Conservation (phyloP, 2,113 vertebrate species). For the Mesembrinibis cayennensis region DNA sequence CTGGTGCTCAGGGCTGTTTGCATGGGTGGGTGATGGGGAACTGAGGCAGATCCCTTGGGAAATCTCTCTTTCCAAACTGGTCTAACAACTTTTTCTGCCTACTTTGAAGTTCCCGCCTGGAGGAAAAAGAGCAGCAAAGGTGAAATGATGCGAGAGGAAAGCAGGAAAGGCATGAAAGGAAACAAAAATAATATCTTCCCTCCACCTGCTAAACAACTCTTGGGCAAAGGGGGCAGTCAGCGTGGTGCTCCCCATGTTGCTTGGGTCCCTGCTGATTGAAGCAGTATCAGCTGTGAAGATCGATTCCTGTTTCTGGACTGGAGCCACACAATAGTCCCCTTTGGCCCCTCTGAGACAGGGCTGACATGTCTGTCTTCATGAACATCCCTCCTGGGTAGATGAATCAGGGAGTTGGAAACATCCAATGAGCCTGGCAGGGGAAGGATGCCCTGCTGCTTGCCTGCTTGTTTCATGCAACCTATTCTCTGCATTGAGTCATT, state of each 20-base stretch:
- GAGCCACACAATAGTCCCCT: background rate
- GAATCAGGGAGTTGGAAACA: background rate
- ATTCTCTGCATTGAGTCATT: background rate
- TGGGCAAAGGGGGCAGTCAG: background rate
- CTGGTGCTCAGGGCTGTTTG: background rate
- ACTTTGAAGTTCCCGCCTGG: background rate
- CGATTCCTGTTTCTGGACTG: background rate
- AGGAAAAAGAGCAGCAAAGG: background rate
- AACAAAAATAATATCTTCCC: background rate
- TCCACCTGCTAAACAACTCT: background rate
- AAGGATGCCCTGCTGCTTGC: background rate
- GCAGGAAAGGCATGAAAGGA: background rate
- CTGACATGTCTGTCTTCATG: background rate
- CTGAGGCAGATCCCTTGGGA: background rate
- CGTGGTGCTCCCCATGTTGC: background rate
- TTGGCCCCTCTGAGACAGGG: background rate
- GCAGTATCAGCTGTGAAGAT: background rate
- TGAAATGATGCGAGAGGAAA: background rate
- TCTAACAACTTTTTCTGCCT: background rate
- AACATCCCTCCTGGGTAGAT: background rate
- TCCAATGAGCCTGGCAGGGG: background rate
- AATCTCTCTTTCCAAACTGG: background rate
- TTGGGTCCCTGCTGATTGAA: background rate
- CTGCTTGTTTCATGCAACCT: background rate
- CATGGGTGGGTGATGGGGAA: background rate